phyloP scores from a whole-genome alignment of 2,797 vertebrate genomes.

The Sebastes melanostomus region DNA sequence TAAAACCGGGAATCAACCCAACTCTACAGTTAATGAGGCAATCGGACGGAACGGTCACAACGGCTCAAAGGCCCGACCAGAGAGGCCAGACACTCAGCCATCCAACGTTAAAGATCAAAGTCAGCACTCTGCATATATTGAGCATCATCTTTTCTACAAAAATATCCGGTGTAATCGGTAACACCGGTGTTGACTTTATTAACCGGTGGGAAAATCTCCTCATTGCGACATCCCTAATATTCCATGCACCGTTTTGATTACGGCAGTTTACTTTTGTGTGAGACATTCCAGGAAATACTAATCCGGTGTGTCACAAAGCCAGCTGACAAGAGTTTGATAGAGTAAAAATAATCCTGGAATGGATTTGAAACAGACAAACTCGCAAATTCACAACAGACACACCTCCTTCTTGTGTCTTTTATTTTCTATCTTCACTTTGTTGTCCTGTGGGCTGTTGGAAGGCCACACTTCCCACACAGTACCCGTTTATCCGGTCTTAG shows the following conservation, averaged over 20 bases:
- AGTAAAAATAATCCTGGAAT: conserved; percentile 2
- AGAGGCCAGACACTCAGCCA: no score
- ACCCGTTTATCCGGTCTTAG: conserved; percentile 1
- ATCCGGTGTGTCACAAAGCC: background rate
- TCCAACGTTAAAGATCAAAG: background rate
- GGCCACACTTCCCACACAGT: conserved; percentile 19
- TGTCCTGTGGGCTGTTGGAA: background rate
- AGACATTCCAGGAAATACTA: conserved; percentile 19
- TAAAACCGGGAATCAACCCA: no score
- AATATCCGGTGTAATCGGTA: background rate
- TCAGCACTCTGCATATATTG: background rate
- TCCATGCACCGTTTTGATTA: background rate
- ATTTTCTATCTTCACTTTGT: background rate
- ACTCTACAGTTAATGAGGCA: no score
- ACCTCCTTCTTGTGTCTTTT: background rate
- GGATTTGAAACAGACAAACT: conserved; percentile 20
- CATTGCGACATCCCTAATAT: background rate
- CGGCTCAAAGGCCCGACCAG: no score
- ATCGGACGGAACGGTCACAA: no score
- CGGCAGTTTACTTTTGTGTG: background rate
- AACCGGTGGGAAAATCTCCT: background rate
- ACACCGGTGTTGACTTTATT: background rate
- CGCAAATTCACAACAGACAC: conserved; percentile 7
- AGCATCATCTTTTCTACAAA: background rate
- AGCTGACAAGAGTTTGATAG: background rate